Evolutionary conservation across 2,113 vertebrate genomes (phyloP).

Genomic region (Myiozetetes cayanensis): DNA sequence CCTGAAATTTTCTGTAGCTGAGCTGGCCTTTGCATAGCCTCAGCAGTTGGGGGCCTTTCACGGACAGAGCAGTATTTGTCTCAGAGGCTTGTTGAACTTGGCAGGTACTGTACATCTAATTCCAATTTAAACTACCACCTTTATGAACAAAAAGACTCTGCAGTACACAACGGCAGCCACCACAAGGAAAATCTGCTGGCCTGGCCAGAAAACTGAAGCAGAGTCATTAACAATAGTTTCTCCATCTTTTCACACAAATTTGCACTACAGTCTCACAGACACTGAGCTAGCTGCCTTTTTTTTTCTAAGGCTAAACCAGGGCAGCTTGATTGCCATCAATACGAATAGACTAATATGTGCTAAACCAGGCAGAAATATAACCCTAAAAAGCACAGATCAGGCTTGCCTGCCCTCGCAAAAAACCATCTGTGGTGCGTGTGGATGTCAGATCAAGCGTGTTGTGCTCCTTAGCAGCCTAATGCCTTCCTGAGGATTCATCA

Average conservation of each 20-base stretch:
- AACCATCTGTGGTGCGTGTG: accelerated
- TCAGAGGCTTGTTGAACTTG: slow-evolving; percentile 69
- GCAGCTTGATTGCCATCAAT: background rate
- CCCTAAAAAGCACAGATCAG: background rate
- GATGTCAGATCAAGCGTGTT: background rate
- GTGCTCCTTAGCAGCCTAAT: background rate
- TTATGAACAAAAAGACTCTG: slow-evolving; percentile 31
- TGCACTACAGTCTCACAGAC: background rate
- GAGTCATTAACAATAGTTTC: background rate
- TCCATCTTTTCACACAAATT: background rate
- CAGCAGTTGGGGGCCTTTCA: background rate
- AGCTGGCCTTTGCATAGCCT: slow-evolving; percentile 34
- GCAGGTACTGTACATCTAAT: slow-evolving; percentile 19
- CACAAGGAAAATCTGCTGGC: background rate
- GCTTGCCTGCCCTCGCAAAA: background rate
- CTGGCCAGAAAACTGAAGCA: background rate
- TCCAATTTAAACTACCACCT: slow-evolving; percentile 67
- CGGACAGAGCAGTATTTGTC: slow-evolving; percentile 61
- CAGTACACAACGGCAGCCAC: background rate
- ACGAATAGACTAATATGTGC: background rate
- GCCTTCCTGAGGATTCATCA: background rate
- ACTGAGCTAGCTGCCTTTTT: background rate
- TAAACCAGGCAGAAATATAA: background rate
- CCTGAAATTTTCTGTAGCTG: slow-evolving; percentile 25
- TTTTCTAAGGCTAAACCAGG: background rate